A percentile compares a stretch with the other conserved stretches of the same genome.
Evolutionary conservation across 2,797 vertebrate genomes (phyloP).

Genomic region (Rhinoraja longicauda): DNA sequence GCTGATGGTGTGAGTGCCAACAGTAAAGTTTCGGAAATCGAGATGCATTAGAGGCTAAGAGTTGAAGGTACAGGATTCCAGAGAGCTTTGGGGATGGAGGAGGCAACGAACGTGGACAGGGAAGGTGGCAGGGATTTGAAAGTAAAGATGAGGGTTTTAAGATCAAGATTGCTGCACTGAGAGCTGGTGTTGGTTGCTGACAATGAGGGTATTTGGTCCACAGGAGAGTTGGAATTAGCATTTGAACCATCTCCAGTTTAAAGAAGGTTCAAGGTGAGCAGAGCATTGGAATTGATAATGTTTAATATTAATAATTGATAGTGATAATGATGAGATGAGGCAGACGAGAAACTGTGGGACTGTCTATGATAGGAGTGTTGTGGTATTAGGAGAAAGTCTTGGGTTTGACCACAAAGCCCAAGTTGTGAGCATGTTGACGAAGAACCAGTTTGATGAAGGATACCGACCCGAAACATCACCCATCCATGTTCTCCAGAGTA

Average conservation of each 20-base stretch:
- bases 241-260: neutral
- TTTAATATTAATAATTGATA: too few relatives aligned
- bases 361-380: neutral
- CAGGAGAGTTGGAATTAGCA: neutral
- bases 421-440: neutral
- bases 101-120: too few relatives aligned
- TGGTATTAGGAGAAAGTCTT: neutral
- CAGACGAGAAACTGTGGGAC: neutral
- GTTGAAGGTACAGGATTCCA: neutral
- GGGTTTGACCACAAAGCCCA: neutral
- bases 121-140: neutral
- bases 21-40: neutral
- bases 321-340: neutral
- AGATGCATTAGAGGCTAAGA: too few relatives aligned
- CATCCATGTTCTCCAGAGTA: too few relatives aligned
- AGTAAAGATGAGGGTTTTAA: neutral
- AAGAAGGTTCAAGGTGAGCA: neutral
- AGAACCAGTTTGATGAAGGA: too few relatives aligned
- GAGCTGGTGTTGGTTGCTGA: neutral
- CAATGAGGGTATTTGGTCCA: too few relatives aligned
- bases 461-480: too few relatives aligned
- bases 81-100: neutral
- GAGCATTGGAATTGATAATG: neutral
- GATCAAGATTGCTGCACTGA: neutral
- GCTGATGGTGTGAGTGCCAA: too few relatives aligned